phyloP scores from a whole-genome alignment of 64 coral and sea anemone genomes.

The Montipora capricornis region DNA sequence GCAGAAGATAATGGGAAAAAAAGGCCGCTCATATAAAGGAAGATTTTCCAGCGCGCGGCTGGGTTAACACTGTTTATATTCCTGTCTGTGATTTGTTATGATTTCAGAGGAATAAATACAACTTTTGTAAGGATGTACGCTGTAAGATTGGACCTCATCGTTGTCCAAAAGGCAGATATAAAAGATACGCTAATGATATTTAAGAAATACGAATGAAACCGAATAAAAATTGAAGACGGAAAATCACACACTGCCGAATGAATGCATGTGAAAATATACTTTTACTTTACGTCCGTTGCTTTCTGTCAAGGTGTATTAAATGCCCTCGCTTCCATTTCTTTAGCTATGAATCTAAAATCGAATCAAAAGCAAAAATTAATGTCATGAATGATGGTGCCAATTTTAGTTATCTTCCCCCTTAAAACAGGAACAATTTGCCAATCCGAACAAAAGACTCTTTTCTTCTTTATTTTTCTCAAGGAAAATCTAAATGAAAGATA shows the following conservation, averaged over 20 bases:
- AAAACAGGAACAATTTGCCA: conserved; percentile 3
- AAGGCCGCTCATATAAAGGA: background rate
- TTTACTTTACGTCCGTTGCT: background rate
- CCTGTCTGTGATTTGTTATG: conserved; percentile 36
- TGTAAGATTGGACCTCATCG: background rate
- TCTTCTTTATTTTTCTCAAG: background rate
- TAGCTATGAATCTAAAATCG: background rate
- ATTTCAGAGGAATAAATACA: conserved; percentile 10
- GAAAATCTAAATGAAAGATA: conserved; percentile 43
- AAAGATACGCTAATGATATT: conserved; percentile 32
- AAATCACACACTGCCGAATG: too few species aligned
- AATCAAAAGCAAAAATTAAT: background rate
- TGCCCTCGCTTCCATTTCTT: background rate
- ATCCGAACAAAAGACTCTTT: background rate
- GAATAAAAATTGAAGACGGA: conserved; percentile 20
- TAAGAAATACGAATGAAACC: conserved; percentile 20
- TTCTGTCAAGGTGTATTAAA: background rate
- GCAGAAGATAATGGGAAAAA: background rate
- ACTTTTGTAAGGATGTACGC: background rate
- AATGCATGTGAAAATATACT: too few species aligned
- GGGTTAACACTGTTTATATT: background rate
- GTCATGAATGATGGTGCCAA: background rate
- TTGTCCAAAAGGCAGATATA: background rate
- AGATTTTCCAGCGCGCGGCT: background rate
- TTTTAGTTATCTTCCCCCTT: background rate